phyloP scores from a whole-genome alignment of 2,888 invertebrate genomes.

The Dicycla oo region DNA sequence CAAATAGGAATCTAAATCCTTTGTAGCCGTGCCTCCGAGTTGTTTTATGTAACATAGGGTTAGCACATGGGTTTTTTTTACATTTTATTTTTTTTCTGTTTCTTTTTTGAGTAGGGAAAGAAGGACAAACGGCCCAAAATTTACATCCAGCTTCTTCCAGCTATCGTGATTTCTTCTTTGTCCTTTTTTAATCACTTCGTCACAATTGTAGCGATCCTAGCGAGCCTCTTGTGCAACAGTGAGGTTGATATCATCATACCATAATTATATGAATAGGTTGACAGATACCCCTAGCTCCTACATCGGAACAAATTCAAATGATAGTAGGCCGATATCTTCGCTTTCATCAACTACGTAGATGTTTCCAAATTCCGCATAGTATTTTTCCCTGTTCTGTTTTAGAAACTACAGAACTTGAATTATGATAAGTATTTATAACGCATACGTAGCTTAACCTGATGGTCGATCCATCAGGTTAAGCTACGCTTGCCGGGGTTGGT shows the following conservation, averaged over 20 bases:
- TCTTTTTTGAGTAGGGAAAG: not conserved
- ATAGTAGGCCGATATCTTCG: not conserved
- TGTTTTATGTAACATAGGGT: constrained; percentile 44
- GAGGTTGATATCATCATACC: not conserved
- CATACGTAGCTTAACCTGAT: too few relatives aligned
- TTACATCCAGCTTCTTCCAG: not conserved
- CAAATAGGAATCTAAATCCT: constrained; percentile 75
- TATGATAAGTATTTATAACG: constrained; percentile 6
- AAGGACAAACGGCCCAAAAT: not conserved
- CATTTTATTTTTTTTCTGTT: not conserved
- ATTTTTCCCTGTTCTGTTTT: constrained; percentile 11
- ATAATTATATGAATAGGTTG: not conserved
- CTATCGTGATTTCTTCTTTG: not conserved
- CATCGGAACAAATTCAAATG: not conserved
- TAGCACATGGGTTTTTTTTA: constrained; percentile 37
- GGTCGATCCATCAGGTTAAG: too few relatives aligned
- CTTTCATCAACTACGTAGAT: not conserved
- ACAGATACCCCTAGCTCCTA: not conserved
- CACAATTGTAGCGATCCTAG: not conserved
- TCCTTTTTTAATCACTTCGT: not conserved
- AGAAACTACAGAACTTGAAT: not conserved
- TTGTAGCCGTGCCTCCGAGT: constrained; percentile 77
- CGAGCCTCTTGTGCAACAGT: not conserved
- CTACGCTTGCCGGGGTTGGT: too few relatives aligned
- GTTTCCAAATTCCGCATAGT: constrained; percentile 8